These are phyloP conservation scores for Melanotus villosus DNA, from an alignment of 2,888 invertebrate species.

Conservation along the genomic window DNA sequence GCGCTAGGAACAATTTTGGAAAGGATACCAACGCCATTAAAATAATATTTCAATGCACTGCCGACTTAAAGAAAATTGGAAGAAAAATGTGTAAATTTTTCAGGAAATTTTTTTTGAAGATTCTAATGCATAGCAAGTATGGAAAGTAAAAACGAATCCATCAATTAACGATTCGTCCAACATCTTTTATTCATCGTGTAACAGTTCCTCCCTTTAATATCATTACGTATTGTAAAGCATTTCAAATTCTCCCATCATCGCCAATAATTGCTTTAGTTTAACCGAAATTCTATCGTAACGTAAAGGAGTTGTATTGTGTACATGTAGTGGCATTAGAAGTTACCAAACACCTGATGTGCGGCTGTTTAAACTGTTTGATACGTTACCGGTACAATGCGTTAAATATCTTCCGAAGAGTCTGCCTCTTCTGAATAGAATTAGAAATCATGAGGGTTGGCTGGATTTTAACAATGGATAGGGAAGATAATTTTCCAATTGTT, in stretches of 20 bases:
- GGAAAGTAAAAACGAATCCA: too few species aligned
- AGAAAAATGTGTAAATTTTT: too few species aligned
- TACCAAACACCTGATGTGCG: constrained; percentile 30
- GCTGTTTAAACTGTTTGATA: constrained; percentile 35
- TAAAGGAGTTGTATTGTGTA: constrained; percentile 14
- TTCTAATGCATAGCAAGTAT: too few species aligned
- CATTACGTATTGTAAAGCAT: too few species aligned
- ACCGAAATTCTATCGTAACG: constrained; percentile 27
- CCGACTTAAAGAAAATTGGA: too few species aligned
- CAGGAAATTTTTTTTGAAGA: too few species aligned
- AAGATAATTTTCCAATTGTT: constrained; percentile 34
- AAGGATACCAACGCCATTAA: too few species aligned
- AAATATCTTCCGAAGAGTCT: constrained; percentile 35
- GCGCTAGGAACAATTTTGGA: too few species aligned
- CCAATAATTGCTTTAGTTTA: constrained; percentile 12
- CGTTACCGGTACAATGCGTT: constrained; percentile 30
- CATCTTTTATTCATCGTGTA: too few species aligned
- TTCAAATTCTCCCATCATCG: constrained; percentile 14
- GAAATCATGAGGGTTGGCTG: constrained; percentile 35
- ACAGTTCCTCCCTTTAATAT: too few species aligned
- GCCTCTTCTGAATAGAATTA: constrained; percentile 33
- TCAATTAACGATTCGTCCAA: too few species aligned
- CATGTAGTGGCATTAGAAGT: constrained; percentile 30
- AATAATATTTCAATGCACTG: too few species aligned
- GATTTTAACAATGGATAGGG: constrained; percentile 29